Evolutionary conservation across 2,888 invertebrate genomes (phyloP).

Genomic region (Drosophila borealis): DNA sequence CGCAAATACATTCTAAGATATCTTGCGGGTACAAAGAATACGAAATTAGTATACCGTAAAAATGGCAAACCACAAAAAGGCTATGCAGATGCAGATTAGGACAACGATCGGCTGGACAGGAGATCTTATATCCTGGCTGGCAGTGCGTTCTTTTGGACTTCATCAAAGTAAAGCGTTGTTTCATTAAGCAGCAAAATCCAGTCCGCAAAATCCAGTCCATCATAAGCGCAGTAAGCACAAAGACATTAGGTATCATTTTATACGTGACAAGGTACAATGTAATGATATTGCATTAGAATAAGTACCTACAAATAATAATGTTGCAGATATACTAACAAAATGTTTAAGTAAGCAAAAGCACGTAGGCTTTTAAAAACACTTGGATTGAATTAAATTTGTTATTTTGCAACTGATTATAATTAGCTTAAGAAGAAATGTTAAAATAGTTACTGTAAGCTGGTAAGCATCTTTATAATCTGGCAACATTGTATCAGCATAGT

Average conservation of each 20-base stretch:
- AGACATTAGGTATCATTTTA: background rate
- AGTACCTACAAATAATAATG: too few species aligned
- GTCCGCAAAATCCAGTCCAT: slow-evolving; percentile 3
- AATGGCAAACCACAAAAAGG: too few species aligned
- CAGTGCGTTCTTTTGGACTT: background rate
- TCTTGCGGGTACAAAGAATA: too few species aligned
- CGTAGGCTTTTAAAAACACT: slow-evolving; percentile 3
- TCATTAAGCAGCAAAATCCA: background rate
- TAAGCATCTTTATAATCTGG: too few species aligned
- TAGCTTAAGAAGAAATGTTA: slow-evolving; percentile 4
- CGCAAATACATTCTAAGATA: too few species aligned
- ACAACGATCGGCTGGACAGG: too few species aligned
- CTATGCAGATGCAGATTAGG: too few species aligned
- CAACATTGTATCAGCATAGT: too few species aligned
- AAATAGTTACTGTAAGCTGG: slow-evolving; percentile 4
- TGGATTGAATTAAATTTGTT: background rate
- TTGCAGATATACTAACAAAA: slow-evolving; percentile 2
- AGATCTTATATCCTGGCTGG: too few species aligned
- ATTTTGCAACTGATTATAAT: background rate
- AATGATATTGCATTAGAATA: too few species aligned
- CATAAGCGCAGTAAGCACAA: slow-evolving; percentile 8
- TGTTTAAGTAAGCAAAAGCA: slow-evolving; percentile 8
- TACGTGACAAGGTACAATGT: too few species aligned
- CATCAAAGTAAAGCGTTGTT: background rate
- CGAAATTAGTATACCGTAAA: too few species aligned